Evolutionary conservation across 2,888 invertebrate species (phyloP), one percentile per base, ranked within the genome.

Genomic region (Laspeyria flexula): DNA sequence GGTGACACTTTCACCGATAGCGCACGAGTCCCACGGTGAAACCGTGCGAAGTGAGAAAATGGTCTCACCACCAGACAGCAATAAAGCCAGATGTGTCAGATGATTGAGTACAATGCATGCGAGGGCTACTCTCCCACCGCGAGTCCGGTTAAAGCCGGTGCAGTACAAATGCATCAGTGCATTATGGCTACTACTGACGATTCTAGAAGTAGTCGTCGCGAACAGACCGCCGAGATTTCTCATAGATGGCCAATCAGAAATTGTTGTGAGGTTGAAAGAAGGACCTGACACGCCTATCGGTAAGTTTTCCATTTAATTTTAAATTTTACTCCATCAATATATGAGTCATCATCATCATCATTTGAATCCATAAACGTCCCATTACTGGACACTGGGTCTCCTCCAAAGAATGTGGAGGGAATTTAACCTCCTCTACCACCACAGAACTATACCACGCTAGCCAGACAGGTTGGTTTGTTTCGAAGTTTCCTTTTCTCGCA

Each of bases 181-280:
- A 44, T 43, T 73, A 50, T 73, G 75, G 58, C 39, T 86, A 63
- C 52, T 87, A 40, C 50, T 86, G 40, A 60, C 75, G 18, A 61
- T 81, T 30, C 71, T 78, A 44, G 66, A 68, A 52, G 83, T 73
- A 0, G 64, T 72, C 6, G 63, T 72, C n/a, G 93, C 94, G 57
- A 97, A 97, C 92, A 94, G 95, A 73, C 96, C 97, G 37, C 97
- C 97, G n/a, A 94, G 96, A 58, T 98, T 98, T 86, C 93, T 97
- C 50, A 96, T 96, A 81, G 96, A 97, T 77, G 97, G 96, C 55
- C 97, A 97, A 86, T 96, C 97, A 64, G 98, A 98, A 93, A 98
- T 98, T 73, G 97, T 98, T 61, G 93, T 98, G 73, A 94, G 97
- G 81, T 92, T 98, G 77, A 97, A 97, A 86, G 98, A 98, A 93